phyloP scores from a whole-genome alignment of 2,113 vertebrate genomes.

The Girardinichthys multiradiatus region DNA sequence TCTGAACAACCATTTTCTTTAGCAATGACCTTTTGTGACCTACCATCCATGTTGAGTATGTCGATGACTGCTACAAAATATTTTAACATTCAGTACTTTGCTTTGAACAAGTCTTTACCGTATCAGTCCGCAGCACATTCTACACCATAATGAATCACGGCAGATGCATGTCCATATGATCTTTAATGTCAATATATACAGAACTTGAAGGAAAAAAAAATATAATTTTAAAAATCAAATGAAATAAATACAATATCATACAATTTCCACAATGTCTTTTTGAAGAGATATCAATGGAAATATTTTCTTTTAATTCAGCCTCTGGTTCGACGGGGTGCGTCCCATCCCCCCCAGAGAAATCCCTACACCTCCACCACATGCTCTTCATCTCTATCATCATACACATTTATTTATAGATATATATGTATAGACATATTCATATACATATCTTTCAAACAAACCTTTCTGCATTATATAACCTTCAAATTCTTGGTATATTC shows the following conservation, averaged over 20 bases:
- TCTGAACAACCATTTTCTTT: no score
- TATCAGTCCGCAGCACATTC: no score
- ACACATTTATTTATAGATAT: slow-evolving; percentile 24
- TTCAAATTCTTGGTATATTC: slow-evolving; percentile 42
- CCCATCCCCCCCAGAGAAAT: slow-evolving; percentile 69
- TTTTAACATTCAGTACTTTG: no score
- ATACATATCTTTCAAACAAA: slow-evolving; percentile 29
- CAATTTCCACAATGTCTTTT: slow-evolving; percentile 91
- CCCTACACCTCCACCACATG: slow-evolving; percentile 68
- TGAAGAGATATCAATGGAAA: slow-evolving; percentile 80
- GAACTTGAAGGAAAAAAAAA: slow-evolving; percentile 94
- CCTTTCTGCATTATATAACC: slow-evolving; percentile 53
- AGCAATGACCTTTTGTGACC: no score
- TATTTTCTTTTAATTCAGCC: slow-evolving; percentile 61
- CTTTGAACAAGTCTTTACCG: neutral
- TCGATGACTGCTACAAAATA: no score
- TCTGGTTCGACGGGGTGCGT: slow-evolving; percentile 68
- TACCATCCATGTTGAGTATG: no score
- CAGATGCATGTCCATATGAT: slow-evolving; percentile 84
- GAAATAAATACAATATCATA: slow-evolving; percentile 97
- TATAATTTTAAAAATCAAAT: slow-evolving; percentile 91
- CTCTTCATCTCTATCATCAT: slow-evolving; percentile 61
- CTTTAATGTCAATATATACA: slow-evolving; percentile 95
- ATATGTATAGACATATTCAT: slow-evolving; percentile 7
- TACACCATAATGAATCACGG: neutral